A percentile compares a stretch with the other conserved stretches of the same genome.
Conservation (phyloP, 2,113 vertebrate species). For the Epinephelus lanceolatus region DNA sequence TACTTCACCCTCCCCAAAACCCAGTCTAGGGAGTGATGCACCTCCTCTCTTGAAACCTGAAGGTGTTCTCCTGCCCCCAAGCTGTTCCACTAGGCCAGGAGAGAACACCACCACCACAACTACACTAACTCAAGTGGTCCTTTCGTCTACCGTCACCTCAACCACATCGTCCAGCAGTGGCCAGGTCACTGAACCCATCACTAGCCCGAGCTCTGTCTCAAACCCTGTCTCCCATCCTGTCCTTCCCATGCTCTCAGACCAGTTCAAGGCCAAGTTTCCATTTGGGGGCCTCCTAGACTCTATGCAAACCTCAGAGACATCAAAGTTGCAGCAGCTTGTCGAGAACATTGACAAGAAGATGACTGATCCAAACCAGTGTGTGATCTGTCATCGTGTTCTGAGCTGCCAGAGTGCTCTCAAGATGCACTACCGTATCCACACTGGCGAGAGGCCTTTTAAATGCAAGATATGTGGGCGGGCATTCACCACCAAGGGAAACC, state of each 20-base stretch:
- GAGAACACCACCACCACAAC: conserved; percentile 83
- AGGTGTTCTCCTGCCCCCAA: conserved; percentile 87
- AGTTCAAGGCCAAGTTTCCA: conserved; percentile 97
- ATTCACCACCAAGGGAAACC: conserved; percentile 99
- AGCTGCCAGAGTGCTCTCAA: conserved; percentile 99
- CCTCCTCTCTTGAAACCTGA: conserved; percentile 89
- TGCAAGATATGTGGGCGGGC: conserved; percentile 99
- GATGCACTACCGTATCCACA: conserved; percentile 99
- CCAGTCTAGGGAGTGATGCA: conserved; percentile 75
- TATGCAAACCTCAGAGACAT: conserved; percentile 99
- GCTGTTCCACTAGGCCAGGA: conserved; percentile 81
- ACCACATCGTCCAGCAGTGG: conserved; percentile 70
- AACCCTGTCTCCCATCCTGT: conserved; percentile 89
- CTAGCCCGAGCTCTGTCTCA: conserved; percentile 82
- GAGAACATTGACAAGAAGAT: conserved; percentile 99
- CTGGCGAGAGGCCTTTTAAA: conserved; percentile 98
- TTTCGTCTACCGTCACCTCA: conserved; percentile 82
- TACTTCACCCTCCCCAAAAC: conserved; percentile 89
- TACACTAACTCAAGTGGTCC: conserved; percentile 84
- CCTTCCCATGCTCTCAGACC: conserved; percentile 91
- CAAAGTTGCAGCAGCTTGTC: conserved; percentile 97
- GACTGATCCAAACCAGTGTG: conserved; percentile 98
- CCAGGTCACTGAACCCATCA: conserved; percentile 83
- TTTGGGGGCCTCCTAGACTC: conserved; percentile 98
- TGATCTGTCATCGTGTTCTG: conserved; percentile 97